These are phyloP conservation scores for Crossoptilon crossoptilon DNA, from an alignment of 2,797 vertebrate species.

Conservation along the genomic window DNA sequence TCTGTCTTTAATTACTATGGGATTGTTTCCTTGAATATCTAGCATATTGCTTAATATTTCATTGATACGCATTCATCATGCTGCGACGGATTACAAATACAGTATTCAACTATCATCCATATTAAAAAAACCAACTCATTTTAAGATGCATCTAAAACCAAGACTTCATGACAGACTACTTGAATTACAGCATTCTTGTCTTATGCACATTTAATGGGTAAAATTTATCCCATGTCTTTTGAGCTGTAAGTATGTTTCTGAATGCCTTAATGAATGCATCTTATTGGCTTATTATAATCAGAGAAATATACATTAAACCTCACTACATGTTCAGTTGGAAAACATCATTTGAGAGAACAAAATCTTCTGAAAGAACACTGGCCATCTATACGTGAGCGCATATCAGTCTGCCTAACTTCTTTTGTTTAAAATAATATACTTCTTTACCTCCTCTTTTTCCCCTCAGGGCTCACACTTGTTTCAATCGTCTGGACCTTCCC, in stretches of 20 bases:
- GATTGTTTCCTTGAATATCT: neutral
- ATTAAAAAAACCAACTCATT: neutral
- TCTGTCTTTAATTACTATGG: neutral
- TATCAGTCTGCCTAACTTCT: conserved; percentile 32
- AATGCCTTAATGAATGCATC: neutral
- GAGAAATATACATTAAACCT: conserved; percentile 5
- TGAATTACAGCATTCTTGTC: neutral
- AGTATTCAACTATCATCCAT: neutral
- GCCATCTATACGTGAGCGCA: neutral
- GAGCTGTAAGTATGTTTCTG: neutral
- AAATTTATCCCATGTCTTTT: neutral
- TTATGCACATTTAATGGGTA: neutral
- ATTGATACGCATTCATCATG: neutral
- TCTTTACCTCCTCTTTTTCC: conserved; percentile 19
- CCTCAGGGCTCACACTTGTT: conserved; percentile 95
- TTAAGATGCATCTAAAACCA: neutral
- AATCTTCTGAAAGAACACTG: conserved; percentile 18
- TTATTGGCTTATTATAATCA: neutral
- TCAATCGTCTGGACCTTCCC: conserved; percentile 96
- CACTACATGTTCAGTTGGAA: neutral
- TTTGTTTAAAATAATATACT: conserved; percentile 24
- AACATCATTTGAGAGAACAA: conserved; percentile 21
- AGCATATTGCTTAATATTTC: neutral
- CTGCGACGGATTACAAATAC: neutral
- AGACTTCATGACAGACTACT: neutral